Conservation (phyloP, 2,797 vertebrate genomes). For the Nasua narica region DNA sequence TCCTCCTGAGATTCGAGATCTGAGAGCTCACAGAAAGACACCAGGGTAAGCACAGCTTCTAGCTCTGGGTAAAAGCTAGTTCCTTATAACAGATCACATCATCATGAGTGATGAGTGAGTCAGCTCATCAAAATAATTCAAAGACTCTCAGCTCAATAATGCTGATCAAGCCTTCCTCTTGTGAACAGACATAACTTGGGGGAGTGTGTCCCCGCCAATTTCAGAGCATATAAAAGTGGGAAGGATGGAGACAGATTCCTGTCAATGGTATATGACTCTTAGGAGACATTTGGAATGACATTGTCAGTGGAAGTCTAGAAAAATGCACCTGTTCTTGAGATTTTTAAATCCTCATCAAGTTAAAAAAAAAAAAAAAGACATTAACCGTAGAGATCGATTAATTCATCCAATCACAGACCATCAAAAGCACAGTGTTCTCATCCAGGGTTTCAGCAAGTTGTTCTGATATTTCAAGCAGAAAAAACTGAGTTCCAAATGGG, state of each 20-base stretch:
- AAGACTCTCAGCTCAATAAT: conserved; percentile 82
- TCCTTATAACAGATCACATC: not conserved
- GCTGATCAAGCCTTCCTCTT: conserved; percentile 87
- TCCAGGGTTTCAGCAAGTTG: not conserved
- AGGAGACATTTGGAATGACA: conserved; percentile 89
- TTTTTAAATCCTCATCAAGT: conserved; percentile 55
- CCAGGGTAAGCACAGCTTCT: not conserved
- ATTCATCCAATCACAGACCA: not conserved
- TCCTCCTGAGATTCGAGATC: not conserved
- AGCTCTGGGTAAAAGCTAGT: not conserved
- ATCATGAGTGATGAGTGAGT: not conserved
- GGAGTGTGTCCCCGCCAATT: conserved; percentile 88
- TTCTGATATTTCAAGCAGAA: not conserved
- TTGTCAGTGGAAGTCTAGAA: conserved; percentile 1
- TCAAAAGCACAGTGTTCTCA: not conserved
- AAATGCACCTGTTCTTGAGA: conserved; percentile 65
- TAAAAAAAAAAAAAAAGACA: conserved; percentile 36
- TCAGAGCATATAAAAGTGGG: conserved; percentile 83
- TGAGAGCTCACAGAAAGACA: not conserved
- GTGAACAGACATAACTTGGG: conserved; percentile 90
- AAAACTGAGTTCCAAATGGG: not conserved
- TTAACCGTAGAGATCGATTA: not conserved
- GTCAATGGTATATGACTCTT: conserved; percentile 92
- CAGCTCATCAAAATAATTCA: conserved; percentile 69
- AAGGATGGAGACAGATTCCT: conserved; percentile 91